Base-by-base conservation (phyloP, 1,140 invertebrate species). In the Kradibia gibbosae region DNA sequence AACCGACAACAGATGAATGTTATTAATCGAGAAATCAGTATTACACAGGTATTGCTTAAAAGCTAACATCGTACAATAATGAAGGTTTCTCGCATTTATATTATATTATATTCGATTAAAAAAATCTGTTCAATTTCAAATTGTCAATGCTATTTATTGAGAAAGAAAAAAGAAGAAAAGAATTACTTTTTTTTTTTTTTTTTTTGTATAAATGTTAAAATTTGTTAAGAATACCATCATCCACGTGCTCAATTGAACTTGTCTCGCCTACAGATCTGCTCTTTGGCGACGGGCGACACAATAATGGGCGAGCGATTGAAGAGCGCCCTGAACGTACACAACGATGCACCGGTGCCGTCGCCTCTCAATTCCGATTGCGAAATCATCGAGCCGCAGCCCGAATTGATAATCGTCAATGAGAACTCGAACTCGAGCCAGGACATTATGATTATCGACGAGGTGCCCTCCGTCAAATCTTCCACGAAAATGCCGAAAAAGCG, bases 371-470 rank as follows among this genome's bases (percentile, higher is more conserved):
- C 89, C 5, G 89, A 90, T 25, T 91, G 90, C 73, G 90, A 91
- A 60, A 91, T 91, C 17, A 91, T 91, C 36, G 91, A 91, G 25
- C 88, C 78, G 36, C 86, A 88, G 20, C 90, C 91, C 10, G 91
- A 92, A 67, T 78, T 92, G 7, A 91, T 91, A 75, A 90, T 92
- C 48, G 91, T 91, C 1, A 92, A 92, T 73, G 90, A 91, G 42
- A 91, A 91, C 73, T 91, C 91, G 0, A 91, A 91, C 67, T 91
- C 91, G 4, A 91, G 91, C 75, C 90, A 91, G 57, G 91, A 91
- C 55, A 88, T 91, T 13, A 88, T 91, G 83, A 91, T 91, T 3
- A 91, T 91, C 53, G 91, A 91, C 31, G 91, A 91, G 62, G 88
- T 91, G 13, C 84, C 88, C 28, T 78, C 86, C 0, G 42, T 79